Conservation (phyloP, 2,113 vertebrate species). For the Silurus glanis region DNA sequence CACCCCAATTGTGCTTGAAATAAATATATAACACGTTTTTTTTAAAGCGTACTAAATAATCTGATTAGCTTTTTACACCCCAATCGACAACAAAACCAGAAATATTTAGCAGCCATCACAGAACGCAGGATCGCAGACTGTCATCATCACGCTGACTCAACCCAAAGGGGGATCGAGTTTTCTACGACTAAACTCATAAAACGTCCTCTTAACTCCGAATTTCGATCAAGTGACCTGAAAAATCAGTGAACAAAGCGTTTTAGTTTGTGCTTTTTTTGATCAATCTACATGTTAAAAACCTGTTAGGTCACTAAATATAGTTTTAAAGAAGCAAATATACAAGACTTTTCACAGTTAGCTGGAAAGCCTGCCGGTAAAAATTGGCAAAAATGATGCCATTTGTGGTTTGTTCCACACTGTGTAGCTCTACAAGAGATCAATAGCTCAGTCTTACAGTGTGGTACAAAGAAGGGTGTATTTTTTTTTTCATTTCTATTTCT, state of each 20-base stretch:
- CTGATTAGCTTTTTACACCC: neutral
- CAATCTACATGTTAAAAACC: too few relatives aligned
- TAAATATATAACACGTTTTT: neutral
- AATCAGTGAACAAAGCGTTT: too few relatives aligned
- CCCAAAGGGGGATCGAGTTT: neutral
- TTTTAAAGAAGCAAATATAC: neutral
- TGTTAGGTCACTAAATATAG: too few relatives aligned
- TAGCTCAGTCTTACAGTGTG: neutral
- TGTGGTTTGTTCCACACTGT: too few relatives aligned
- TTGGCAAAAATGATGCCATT: too few relatives aligned
- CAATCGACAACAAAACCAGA: neutral
- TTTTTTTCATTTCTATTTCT: neutral
- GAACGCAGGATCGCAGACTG: neutral
- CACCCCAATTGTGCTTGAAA: constrained; percentile 49
- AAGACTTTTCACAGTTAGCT: neutral
- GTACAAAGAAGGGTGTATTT: neutral
- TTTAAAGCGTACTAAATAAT: neutral
- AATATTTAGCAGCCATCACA: neutral
- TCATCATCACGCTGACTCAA: neutral
- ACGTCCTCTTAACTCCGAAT: neutral
- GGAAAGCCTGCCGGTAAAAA: too few relatives aligned
- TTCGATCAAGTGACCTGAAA: neutral
- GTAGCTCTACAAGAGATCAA: too few relatives aligned
- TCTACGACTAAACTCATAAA: neutral
- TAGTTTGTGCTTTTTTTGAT: too few relatives aligned